Conservation (phyloP, 2,888 invertebrate species). For the Hetaerina titia region DNA sequence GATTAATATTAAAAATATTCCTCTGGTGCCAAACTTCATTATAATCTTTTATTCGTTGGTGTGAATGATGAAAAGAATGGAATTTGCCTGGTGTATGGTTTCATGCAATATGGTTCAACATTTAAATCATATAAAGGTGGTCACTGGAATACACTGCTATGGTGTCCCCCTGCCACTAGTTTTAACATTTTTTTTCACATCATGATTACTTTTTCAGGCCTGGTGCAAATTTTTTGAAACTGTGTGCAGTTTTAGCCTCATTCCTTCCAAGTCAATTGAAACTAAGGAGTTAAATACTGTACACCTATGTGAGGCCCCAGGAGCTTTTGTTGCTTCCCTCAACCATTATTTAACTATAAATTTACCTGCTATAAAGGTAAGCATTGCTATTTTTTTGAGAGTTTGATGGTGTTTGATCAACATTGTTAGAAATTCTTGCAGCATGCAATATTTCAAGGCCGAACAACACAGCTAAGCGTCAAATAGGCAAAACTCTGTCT, state of each 20-base stretch:
- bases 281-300: slow-evolving; percentile 82
- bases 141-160: no score
- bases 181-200: neutral
- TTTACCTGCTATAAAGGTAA: slow-evolving; percentile 80
- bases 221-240: slow-evolving; percentile 98
- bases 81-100: no score
- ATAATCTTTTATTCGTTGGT: no score
- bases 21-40: no score
- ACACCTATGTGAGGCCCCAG: slow-evolving; percentile 98
- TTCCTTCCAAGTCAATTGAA: slow-evolving; percentile 78
- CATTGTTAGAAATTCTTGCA: no score
- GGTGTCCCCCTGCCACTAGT: neutral
- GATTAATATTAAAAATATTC: no score
- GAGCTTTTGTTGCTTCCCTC: slow-evolving; percentile 93
- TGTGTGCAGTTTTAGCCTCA: slow-evolving; percentile 81
- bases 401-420: no score
- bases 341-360: slow-evolving; percentile 89
- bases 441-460: no score
- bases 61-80: no score
- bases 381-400: neutral
- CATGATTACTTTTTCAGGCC: slow-evolving; percentile 78
- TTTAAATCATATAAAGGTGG: neutral
- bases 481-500: no score
- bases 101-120: neutral
- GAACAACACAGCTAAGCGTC: no score